Percentiles rank a stretch among this genome's conserved stretches.
Conservation (phyloP, 2,113 vertebrate species). For the Fulmarus glacialis region DNA sequence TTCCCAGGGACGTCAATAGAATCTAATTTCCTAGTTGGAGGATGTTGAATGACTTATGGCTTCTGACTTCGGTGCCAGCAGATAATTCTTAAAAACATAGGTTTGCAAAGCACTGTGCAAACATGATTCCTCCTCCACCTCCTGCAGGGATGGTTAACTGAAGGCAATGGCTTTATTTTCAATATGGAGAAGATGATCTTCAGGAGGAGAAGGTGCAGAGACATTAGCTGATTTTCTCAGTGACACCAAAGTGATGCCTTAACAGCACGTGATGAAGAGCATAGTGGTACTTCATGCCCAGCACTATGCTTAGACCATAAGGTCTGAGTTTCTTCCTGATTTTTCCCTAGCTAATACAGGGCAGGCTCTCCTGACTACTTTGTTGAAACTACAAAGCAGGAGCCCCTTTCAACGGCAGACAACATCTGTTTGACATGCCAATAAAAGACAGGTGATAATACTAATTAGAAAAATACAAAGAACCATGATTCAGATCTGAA, state of each 20-base stretch:
- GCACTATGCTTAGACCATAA: background rate
- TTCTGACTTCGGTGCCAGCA: background rate
- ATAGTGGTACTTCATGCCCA: background rate
- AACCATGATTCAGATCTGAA: background rate
- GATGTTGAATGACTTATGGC: slow-evolving; percentile 9
- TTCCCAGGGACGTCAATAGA: slow-evolving; percentile 10
- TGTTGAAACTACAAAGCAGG: background rate
- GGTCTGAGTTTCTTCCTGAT: background rate
- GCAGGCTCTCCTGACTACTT: background rate
- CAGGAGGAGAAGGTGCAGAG: background rate
- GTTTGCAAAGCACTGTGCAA: background rate
- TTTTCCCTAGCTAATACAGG: background rate
- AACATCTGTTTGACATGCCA: background rate
- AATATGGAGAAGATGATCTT: background rate
- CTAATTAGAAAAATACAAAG: background rate
- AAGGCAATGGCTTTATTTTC: background rate
- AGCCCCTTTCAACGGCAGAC: background rate
- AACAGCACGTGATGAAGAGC: background rate
- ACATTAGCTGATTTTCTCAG: background rate
- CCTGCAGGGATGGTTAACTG: background rate
- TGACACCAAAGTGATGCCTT: background rate
- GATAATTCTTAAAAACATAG: background rate
- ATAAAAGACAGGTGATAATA: background rate
- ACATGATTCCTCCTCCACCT: background rate
- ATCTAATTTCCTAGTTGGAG: slow-evolving; percentile 8